Base-by-base conservation (phyloP, 2,113 vertebrate genomes). In the Salvator merianae region DNA sequence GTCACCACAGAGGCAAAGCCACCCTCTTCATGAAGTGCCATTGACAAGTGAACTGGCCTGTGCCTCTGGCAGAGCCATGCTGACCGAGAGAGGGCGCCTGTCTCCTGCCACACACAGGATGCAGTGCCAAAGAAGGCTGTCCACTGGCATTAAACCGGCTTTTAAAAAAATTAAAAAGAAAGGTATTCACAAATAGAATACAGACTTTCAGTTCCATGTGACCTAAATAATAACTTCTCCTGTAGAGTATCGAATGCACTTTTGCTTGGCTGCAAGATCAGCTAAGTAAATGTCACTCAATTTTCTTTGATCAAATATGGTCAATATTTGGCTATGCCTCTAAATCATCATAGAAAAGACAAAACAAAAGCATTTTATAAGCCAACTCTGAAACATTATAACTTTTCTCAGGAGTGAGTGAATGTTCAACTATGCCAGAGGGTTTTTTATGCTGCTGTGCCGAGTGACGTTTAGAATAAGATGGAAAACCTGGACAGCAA, bases 401-500 rank as follows among this genome's bases (percentile, higher is more conserved):
- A 82, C n/a, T 10, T 76, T 53, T 88, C 76, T 69, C 18, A 43
- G 24, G 43, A 40, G 77, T 78, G 71, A 73, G 84, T 80, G 82
- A 30, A 36, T 4, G 38, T 26, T 24, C 77, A 86, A 47, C 13
- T 32, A 4, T 8, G 82, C 82, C 87, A 5, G 82, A n/a, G 34
- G 34, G 82, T 91, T 1, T 0, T 3, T 83, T 36, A 73, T 69
- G 78, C 84, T 68, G 81, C 84, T 82, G 91, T 83, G 80, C 86
- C 30, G 9, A 5, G 79, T 79, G 85, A 83, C 88, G 69, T 65
- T 3, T 3, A 69, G 78, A 90, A 91, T 77, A 63, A 91, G 50
- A 16, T 87, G 70, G 68, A 13, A 34, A 69, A 65, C 40, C 87
- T 66, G 84, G 59, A 14, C 28, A 34, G 79, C 2, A 28, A 89